Percentiles rank a stretch among this genome's conserved stretches.
phyloP scores from a whole-genome alignment of 2,888 invertebrate genomes.

The Lithodes maja region DNA sequence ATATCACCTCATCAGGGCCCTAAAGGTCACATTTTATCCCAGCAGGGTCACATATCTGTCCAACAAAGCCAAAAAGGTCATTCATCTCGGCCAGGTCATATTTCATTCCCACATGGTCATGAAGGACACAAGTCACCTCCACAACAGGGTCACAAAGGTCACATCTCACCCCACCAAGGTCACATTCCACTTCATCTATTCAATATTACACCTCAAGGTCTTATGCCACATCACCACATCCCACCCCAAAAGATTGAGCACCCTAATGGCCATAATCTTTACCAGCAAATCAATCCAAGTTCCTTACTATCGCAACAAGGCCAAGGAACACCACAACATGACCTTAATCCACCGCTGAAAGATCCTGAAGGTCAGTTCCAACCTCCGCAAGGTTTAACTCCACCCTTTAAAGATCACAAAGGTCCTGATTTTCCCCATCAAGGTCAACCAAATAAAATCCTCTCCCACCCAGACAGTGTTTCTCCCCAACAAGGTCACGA shows the following conservation, averaged over 20 bases:
- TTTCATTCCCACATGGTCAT: not conserved
- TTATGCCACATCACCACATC: not conserved
- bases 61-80: not conserved
- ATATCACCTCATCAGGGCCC: not conserved
- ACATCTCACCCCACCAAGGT: not conserved
- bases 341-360: not conserved
- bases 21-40: conserved; percentile 1
- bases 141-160: not conserved
- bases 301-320: not conserved
- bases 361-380: not conserved
- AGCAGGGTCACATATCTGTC: not conserved
- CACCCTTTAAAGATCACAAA: too few relatives aligned
- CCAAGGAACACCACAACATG: not conserved
- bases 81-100: not conserved
- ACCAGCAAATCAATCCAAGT: too few relatives aligned
- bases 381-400: not conserved
- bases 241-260: too few relatives aligned
- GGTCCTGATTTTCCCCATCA: not conserved
- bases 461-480: not conserved
- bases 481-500: not conserved
- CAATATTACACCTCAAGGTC: not conserved
- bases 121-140: not conserved
- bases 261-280: too few relatives aligned
- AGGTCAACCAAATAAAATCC: not conserved
- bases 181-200: not conserved